Evolutionary conservation across 2,888 invertebrate genomes (phyloP).

Genomic region (Aspidiotus destructor): DNA sequence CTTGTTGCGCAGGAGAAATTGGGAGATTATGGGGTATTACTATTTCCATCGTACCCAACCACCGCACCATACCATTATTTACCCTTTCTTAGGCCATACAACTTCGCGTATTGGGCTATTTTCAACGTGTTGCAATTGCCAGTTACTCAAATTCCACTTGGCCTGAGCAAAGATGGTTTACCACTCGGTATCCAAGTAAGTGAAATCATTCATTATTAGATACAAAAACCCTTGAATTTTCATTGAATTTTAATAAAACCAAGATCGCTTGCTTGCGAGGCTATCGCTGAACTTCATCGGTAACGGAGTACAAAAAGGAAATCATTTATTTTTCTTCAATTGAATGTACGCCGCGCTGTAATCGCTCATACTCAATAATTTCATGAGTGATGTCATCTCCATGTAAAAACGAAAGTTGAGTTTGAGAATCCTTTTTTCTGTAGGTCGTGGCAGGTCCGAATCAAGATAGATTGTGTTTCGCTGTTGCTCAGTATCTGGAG

Average conservation of each 20-base stretch:
- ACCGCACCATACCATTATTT: slow-evolving; percentile 75
- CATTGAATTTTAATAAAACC: too few species aligned
- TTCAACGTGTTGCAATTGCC: slow-evolving; percentile 78
- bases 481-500: slow-evolving; percentile 69
- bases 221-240: too few species aligned
- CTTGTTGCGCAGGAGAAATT: slow-evolving; percentile 52
- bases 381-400: too few species aligned
- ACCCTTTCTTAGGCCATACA: slow-evolving; percentile 63
- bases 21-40: slow-evolving; percentile 66
- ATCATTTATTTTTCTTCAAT: too few species aligned
- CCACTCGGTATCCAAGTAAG: slow-evolving; percentile 65
- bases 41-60: slow-evolving; percentile 71
- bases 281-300: too few species aligned
- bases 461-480: slow-evolving; percentile 69
- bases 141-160: slow-evolving; percentile 73
- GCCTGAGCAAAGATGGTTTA: slow-evolving; percentile 57
- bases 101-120: slow-evolving; percentile 75
- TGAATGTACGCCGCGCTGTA: too few species aligned
- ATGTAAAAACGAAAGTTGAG: too few species aligned
- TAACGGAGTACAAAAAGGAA: too few species aligned
- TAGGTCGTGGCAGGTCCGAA: slow-evolving; percentile 62
- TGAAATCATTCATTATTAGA: neutral
- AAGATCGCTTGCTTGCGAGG: too few species aligned
- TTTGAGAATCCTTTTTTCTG: neutral
- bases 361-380: too few species aligned